Evolutionary conservation across 2,888 invertebrate species (phyloP), one percentile per base, ranked within the genome.

Genomic region (Trichopoda pennipes): DNA sequence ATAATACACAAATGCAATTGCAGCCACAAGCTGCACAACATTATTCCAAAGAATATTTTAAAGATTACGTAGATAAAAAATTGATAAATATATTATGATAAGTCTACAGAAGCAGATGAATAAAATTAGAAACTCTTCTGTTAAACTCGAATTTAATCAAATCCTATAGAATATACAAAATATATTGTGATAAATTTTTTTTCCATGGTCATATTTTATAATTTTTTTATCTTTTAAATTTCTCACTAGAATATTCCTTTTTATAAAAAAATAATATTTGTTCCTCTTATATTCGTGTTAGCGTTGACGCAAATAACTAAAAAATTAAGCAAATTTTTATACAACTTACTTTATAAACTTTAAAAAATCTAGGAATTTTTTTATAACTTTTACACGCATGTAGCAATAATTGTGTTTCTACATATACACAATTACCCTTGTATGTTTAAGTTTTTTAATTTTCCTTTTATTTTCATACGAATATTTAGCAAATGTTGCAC

Each of bases 401-500:
- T 47, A 38, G 70, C 70, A 14, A 16, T 42, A 42, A 56, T 64
- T 77, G 49, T 42, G 56, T 64, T 70, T 64, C 7, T 14, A 12
- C 35, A 19, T 6, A 44, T 17, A 42, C 21, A 10, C 42, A 69
- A 58, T 47, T 58, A 69, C 47, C 19, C 32, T 12, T 2, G 44
- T 32, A 23, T 55, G 68, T 56, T 35, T 64, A 10, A 17, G 8
- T 17, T 17, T 47, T 47, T 49, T 17, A 19, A 3, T 7, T 38
- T 16, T 14, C 3, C 21, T 60, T 35, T 14, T n/a, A n/a, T 61
- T 58, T 55, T 53, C 16, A 9, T 19, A 12, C 6, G 19, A 63
- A 58, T 66, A 58, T 68, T 77, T 51, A 63, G 47, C 42, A 78
- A 64, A 63, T 64, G 42, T 72, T 64, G 78, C 64, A 72, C 70